Evolutionary conservation across 2,888 invertebrate genomes (phyloP).

Genomic region (Glomeris marginata): DNA sequence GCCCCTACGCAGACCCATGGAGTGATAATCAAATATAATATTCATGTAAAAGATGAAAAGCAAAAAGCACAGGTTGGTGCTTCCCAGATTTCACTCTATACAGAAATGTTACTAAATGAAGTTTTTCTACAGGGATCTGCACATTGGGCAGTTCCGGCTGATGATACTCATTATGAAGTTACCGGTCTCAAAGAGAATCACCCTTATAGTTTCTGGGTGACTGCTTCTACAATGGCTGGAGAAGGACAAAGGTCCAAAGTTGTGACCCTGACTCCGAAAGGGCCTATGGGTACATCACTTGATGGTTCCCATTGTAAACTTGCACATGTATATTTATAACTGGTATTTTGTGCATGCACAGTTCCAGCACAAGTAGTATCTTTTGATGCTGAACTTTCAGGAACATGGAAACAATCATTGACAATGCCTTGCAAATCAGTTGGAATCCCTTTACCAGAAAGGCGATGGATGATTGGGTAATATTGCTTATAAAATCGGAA

Average conservation of each 20-base stretch:
- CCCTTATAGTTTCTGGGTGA: slow-evolving; percentile 13
- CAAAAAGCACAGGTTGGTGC: slow-evolving; percentile 21
- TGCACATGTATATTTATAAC: not conserved
- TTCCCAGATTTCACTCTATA: not conserved
- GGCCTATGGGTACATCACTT: slow-evolving; percentile 3
- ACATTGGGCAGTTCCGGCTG: slow-evolving; percentile 8
- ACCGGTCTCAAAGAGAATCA: slow-evolving; percentile 10
- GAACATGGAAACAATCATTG: slow-evolving; percentile 11
- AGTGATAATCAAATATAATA: slow-evolving; percentile 79
- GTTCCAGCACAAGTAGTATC: slow-evolving; percentile 15
- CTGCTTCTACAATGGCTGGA: slow-evolving; percentile 12
- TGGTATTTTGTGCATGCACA: not conserved
- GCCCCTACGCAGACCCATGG: slow-evolving; percentile 86
- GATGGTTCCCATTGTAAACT: not conserved
- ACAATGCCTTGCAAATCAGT: slow-evolving; percentile 16
- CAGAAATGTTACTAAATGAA: not conserved
- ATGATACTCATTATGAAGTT: slow-evolving; percentile 8
- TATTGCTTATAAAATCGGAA: not conserved
- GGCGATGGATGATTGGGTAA: slow-evolving; percentile 20
- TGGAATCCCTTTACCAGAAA: slow-evolving; percentile 18
- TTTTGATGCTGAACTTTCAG: slow-evolving; percentile 14
- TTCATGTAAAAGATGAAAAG: slow-evolving; percentile 47
- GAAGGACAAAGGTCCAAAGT: slow-evolving; percentile 10
- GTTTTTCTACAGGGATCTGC: not conserved
- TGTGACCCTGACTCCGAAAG: slow-evolving; percentile 11